These are phyloP conservation scores for Entomobrya multifasciata DNA, from an alignment of 2,888 invertebrate genomes.

Conservation along the genomic window DNA sequence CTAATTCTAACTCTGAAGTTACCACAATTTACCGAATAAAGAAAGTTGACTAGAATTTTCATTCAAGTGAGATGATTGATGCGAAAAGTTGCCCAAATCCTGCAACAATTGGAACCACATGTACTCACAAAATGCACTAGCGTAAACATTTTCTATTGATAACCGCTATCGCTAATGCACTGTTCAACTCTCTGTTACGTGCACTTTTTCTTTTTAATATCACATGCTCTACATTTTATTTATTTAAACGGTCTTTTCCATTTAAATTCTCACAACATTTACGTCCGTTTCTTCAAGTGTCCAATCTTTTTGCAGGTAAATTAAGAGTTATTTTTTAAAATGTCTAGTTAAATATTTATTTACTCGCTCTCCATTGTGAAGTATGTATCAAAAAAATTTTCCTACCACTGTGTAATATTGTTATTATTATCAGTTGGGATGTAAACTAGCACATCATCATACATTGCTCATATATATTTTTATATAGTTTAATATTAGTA, in stretches of 20 bases:
- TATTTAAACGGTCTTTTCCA: no score
- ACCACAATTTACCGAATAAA: not conserved
- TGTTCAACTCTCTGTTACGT: not conserved
- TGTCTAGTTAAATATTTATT: conserved; percentile 54
- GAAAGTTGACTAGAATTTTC: not conserved
- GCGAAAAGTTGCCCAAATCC: not conserved
- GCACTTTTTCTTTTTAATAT: not conserved
- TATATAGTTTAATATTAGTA: conserved; percentile 20
- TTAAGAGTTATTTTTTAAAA: conserved; percentile 37
- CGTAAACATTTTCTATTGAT: not conserved
- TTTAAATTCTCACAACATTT: no score
- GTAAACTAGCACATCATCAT: conserved; percentile 63
- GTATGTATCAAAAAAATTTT: conserved; percentile 47
- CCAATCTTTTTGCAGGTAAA: conserved; percentile 27
- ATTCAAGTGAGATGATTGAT: not conserved
- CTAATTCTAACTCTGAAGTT: not conserved
- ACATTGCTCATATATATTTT: not conserved
- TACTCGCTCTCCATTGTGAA: conserved; percentile 43
- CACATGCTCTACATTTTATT: conserved; percentile 14
- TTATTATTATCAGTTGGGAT: conserved; percentile 68
- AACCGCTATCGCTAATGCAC: not conserved
- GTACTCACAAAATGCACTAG: not conserved
- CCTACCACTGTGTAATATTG: conserved; percentile 58
- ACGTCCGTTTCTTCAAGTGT: not conserved
- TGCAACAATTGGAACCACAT: conserved; percentile 4